phyloP scores from a whole-genome alignment of 2,797 vertebrate genomes.

The Sebastes nivosus region DNA sequence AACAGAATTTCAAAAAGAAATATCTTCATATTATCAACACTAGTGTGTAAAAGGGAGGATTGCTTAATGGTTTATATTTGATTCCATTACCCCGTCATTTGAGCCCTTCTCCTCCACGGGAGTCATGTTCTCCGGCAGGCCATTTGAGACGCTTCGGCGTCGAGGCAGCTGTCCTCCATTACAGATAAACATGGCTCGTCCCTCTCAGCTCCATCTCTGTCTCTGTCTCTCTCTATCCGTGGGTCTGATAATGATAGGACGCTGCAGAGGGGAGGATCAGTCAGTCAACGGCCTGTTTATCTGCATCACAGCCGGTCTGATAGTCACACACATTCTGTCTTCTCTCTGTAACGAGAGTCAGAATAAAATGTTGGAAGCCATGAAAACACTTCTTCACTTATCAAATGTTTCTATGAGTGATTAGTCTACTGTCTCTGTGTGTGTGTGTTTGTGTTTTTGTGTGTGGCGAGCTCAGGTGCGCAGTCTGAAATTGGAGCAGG shows the following conservation, averaged over 20 bases:
- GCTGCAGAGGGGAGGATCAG: constrained; percentile 22
- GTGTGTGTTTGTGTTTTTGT: constrained; percentile 16
- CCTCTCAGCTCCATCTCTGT: constrained; percentile 39
- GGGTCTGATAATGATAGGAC: constrained; percentile 48
- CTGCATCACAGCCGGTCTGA: constrained; percentile 15
- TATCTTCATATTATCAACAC: background rate
- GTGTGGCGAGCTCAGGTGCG: constrained; percentile 85
- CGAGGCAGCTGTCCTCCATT: constrained; percentile 61
- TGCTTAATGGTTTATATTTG: constrained; percentile 56
- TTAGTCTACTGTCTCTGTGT: constrained; percentile 6
- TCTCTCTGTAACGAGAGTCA: background rate
- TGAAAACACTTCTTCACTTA: background rate
- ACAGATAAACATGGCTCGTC: constrained; percentile 58
- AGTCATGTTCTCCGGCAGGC: constrained; percentile 66
- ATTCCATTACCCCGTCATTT: constrained; percentile 58
- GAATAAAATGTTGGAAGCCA: background rate
- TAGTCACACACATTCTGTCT: background rate
- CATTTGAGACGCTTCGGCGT: constrained; percentile 62
- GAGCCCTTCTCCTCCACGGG: constrained; percentile 54
- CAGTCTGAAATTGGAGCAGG: constrained; percentile 94
- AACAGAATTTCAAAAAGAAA: background rate
- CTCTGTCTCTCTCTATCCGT: background rate
- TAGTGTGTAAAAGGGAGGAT: constrained; percentile 6
- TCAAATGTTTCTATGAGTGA: constrained; percentile 39
- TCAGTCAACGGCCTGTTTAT: constrained; percentile 41